Evolutionary conservation across 2,888 invertebrate genomes (phyloP), one percentile per base, ranked within the genome.

Genomic region (Bedellia somnulentella): DNA sequence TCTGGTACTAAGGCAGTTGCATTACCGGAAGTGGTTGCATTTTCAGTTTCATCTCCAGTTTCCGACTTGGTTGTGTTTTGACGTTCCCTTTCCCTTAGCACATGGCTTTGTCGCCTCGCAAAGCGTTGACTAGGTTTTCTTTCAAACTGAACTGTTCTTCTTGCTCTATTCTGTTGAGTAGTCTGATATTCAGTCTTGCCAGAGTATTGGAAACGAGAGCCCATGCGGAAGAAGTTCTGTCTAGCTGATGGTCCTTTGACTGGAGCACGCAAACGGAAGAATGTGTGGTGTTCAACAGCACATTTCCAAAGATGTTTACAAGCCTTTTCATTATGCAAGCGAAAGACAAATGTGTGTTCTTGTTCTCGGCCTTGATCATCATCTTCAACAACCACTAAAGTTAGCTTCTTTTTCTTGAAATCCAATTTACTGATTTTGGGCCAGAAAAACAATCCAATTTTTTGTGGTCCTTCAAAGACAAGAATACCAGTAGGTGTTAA

Each of bases 281-380:
- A 99, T 2, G 97, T 93, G 76, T 99, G 99, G 75, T 99, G 96
- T 66, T 99, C 99, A 1, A 99, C 93, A 15, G 98, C 98, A 79
- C 99, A 99, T 68, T 99, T 99, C 99, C 99, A 99, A 40, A 99
- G 78, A 71, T 99, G 99, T 63, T 99, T 99, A 60, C 97, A 96
- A 2, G 98, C 97, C 61, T 97, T 97, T 58, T 97, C 94, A 57
- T 96, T 98, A 44, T 91, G 88, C 42, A 98, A 75, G 34, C 92
- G 82, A 66, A 99, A 99, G 3, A 99, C 96, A 63, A 99, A 99
- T 1, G 97, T 97, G 64, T 99, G 99, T 56, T 99, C 96, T 55
- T 98, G 96, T 62, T 97, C 94, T 29, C 87, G 80, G 0, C 95
- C 95, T 60, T 94, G 91, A 56, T 98, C 98, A 55, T 98, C 97